Evolutionary conservation across 1,140 invertebrate species (phyloP).

Genomic region (Formica exsecta): DNA sequence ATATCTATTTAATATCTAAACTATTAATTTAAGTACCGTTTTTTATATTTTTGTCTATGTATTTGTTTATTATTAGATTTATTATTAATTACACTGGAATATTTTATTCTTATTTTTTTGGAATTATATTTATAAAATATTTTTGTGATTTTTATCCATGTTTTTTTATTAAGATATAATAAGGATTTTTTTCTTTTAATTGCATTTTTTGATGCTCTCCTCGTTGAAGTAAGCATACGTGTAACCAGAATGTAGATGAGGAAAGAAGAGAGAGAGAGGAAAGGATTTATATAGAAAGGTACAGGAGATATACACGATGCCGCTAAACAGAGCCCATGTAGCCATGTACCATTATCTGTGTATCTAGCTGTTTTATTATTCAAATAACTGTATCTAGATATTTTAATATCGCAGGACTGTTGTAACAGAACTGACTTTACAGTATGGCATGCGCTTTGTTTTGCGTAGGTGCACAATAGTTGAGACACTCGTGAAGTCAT

Average conservation of each 20-base stretch:
- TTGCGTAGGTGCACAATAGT: constrained; percentile 60
- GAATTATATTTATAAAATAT: neutral
- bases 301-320: neutral
- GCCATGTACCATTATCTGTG: constrained; percentile 26
- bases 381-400: constrained; percentile 50
- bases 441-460: constrained; percentile 43
- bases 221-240: neutral
- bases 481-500: constrained; percentile 56
- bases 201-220: neutral
- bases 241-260: neutral
- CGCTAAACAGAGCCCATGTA: neutral
- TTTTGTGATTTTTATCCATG: neutral
- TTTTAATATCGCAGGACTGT: constrained; percentile 46
- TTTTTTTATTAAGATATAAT: neutral
- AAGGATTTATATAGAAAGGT: neutral
- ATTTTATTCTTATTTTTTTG: neutral
- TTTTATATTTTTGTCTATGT: constrained; percentile 3
- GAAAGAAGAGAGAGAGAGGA: no score
- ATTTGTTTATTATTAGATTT: neutral
- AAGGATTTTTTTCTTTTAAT: no score
- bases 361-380: constrained; percentile 52
- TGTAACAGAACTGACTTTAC: constrained; percentile 50
- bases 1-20: neutral
- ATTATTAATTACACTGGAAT: no score
- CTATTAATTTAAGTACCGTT: neutral